phyloP scores from a whole-genome alignment of 2,888 invertebrate genomes.

The Amorpha juglandis region DNA sequence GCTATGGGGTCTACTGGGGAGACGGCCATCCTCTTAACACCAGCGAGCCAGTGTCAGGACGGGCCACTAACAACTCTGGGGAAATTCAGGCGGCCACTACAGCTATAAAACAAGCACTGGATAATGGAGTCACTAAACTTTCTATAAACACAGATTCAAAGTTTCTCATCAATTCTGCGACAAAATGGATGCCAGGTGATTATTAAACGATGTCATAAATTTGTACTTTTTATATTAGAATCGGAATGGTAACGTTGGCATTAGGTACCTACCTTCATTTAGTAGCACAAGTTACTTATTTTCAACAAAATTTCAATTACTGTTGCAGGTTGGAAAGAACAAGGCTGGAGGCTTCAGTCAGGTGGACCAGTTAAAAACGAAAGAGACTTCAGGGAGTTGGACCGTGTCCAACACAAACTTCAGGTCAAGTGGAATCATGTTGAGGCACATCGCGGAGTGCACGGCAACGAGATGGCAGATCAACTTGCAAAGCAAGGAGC shows the following conservation, averaged over 20 bases:
- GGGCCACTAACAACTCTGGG: conserved; percentile 97
- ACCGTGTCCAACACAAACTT: conserved; percentile 85
- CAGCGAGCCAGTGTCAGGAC: conserved; percentile 90
- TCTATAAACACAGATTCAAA: conserved; percentile 95
- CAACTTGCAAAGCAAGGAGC: conserved; percentile 92
- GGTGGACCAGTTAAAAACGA: conserved; percentile 94
- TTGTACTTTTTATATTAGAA: neutral
- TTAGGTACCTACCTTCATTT: neutral
- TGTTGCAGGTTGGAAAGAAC: conserved; percentile 90
- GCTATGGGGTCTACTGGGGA: conserved; percentile 97
- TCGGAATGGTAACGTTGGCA: neutral
- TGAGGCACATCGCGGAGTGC: conserved; percentile 90
- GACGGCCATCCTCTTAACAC: conserved; percentile 90
- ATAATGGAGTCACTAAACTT: conserved; percentile 87
- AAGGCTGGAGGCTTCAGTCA: conserved; percentile 90
- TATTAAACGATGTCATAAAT: neutral
- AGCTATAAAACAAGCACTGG: conserved; percentile 89
- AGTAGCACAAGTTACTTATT: too few relatives aligned
- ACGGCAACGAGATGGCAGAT: conserved; percentile 97
- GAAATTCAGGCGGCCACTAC: conserved; percentile 95
- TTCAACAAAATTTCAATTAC: neutral
- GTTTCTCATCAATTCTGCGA: conserved; percentile 93
- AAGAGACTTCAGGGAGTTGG: conserved; percentile 91
- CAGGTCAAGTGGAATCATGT: conserved; percentile 93
- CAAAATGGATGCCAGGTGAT: conserved; percentile 91